Conservation (phyloP, 2,113 vertebrate species). For the Tor tambroides region DNA sequence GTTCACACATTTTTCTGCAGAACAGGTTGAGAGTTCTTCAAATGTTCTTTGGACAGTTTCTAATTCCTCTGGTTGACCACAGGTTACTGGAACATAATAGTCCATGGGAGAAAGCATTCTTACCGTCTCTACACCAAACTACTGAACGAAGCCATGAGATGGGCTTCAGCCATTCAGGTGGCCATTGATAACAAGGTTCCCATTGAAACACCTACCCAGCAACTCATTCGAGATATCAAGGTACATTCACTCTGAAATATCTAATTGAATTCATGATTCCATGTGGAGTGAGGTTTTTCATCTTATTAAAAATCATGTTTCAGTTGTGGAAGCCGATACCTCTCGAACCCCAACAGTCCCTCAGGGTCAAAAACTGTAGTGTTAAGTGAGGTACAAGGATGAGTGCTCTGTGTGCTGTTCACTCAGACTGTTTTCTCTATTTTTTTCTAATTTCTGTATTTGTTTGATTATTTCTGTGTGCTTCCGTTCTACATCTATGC, state of each 20-base stretch:
- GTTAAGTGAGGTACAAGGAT: slow-evolving; percentile 73
- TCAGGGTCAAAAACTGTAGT: slow-evolving; percentile 68
- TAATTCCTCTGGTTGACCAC: slow-evolving; percentile 10
- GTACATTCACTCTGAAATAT: slow-evolving; percentile 63
- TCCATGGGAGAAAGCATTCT: slow-evolving; percentile 90
- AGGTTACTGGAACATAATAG: slow-evolving; percentile 91
- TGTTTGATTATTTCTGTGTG: background rate
- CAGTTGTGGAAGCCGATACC: slow-evolving; percentile 55
- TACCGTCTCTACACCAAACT: slow-evolving; percentile 90
- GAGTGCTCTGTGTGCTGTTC: slow-evolving; percentile 61
- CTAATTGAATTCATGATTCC: background rate
- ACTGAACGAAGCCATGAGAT: slow-evolving; percentile 89
- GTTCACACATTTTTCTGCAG: slow-evolving; percentile 3
- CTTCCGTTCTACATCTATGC: background rate
- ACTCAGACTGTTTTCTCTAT: background rate
- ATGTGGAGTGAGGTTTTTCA: background rate
- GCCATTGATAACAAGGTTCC: slow-evolving; percentile 92
- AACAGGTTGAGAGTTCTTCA: background rate
- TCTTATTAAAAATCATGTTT: slow-evolving; percentile 35
- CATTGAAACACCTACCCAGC: slow-evolving; percentile 91
- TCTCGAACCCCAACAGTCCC: slow-evolving; percentile 67
- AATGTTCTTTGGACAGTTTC: background rate
- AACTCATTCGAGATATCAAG: slow-evolving; percentile 92
- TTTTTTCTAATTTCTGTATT: background rate
- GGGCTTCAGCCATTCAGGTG: slow-evolving; percentile 88